Percentiles rank a stretch among this genome's conserved stretches.
Evolutionary conservation across 53 echinoderm and acorn worm genomes (phyloP).

Genomic region (Echinometra lucunter): DNA sequence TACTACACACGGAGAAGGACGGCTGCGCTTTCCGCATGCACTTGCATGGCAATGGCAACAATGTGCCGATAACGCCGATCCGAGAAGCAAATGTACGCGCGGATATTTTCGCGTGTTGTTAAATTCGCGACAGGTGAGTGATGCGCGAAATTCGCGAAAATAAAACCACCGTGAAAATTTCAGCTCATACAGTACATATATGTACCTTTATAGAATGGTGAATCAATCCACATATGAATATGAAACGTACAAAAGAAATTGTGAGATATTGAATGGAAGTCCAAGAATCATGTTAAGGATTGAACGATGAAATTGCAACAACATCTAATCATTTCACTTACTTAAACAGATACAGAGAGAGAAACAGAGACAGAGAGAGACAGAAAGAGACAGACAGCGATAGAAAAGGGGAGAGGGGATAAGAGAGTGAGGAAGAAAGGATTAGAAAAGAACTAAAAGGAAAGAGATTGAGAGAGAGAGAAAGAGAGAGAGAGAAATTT

Average conservation of each 20-base stretch:
- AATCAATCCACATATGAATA: background rate
- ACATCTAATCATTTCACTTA: no score
- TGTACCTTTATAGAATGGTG: background rate
- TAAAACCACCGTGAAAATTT: no score
- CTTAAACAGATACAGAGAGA: background rate
- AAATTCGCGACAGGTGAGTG: no score
- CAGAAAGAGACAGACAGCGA: background rate
- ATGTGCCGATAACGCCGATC: no score
- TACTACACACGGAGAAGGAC: no score
- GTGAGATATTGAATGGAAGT: slow-evolving; percentile 19
- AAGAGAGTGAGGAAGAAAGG: background rate
- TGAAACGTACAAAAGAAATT: background rate
- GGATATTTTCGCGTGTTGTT: no score
- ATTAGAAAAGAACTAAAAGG: no score
- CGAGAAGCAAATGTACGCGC: no score
- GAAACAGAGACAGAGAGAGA: background rate
- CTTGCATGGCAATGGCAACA: no score
- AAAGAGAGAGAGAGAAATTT: background rate
- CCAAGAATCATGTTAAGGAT: background rate
- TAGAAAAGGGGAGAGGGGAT: background rate
- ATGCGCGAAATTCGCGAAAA: no score
- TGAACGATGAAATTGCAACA: background rate
- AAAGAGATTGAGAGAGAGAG: background rate
- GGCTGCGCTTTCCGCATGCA: no score
- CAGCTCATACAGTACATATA: no score